Percentiles rank a stretch among this genome's conserved stretches.
Evolutionary conservation across 2,113 vertebrate genomes (phyloP).

Genomic region (Rhea pennata): DNA sequence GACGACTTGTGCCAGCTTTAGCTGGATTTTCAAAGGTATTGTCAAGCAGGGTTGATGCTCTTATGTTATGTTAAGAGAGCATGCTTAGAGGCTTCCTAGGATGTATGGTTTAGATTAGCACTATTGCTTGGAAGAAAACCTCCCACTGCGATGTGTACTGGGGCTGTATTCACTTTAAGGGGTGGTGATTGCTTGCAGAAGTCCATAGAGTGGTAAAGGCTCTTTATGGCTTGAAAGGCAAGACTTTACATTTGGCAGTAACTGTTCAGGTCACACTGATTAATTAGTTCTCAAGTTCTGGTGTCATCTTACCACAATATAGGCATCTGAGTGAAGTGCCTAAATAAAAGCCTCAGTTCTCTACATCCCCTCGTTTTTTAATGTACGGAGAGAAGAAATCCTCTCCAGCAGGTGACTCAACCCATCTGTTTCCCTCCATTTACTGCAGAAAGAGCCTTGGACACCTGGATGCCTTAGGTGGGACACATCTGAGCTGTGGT

Average conservation of each 20-base stretch:
- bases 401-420: too few relatives aligned
- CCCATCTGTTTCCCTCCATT: too few relatives aligned
- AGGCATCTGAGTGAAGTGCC: too few relatives aligned
- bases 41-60: accelerated
- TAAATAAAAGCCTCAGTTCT: too few relatives aligned
- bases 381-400: too few relatives aligned
- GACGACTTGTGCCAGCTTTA: background rate
- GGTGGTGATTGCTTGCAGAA: background rate
- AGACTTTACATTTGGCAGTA: background rate
- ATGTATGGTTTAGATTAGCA: accelerated
- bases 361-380: too few relatives aligned
- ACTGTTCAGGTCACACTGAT: background rate
- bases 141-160: background rate
- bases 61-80: background rate
- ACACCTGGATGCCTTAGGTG: too few relatives aligned
- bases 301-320: background rate
- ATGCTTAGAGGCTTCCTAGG: background rate
- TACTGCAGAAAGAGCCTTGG: too few relatives aligned
- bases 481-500: background rate
- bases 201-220: background rate
- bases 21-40: background rate
- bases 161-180: background rate
- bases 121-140: background rate
- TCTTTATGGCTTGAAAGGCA: background rate
- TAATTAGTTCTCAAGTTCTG: too few relatives aligned